Conservation (phyloP, 2,797 vertebrate species). For the Merluccius polli region DNA sequence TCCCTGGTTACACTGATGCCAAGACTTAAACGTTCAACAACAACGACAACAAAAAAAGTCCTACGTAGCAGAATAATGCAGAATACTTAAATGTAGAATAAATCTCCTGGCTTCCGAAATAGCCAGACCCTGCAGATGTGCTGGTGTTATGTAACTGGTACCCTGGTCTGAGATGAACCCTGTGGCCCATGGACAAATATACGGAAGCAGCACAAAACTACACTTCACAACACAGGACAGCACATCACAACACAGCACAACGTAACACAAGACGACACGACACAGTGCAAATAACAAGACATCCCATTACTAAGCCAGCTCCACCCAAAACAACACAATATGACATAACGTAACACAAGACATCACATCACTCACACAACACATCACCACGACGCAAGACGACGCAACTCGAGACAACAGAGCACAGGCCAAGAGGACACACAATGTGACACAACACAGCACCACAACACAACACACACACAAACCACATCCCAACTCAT, state of each 20-base stretch:
- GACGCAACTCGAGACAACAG: neutral
- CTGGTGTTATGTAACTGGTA: slow-evolving; percentile 58
- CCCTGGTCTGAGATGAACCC: slow-evolving; percentile 46
- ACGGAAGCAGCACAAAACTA: neutral
- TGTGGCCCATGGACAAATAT: slow-evolving; percentile 8
- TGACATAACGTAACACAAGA: neutral
- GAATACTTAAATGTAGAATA: slow-evolving; percentile 5
- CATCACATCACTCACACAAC: neutral
- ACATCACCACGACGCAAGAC: no score
- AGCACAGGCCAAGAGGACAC: neutral
- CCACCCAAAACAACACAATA: neutral
- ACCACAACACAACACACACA: neutral
- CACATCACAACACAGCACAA: neutral
- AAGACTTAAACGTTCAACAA: neutral
- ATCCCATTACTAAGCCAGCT: neutral
- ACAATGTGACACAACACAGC: neutral
- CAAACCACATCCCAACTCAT: neutral
- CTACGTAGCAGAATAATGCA: slow-evolving; percentile 13
- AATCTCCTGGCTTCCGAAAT: slow-evolving; percentile 28
- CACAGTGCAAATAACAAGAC: neutral
- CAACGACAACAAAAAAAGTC: slow-evolving; percentile 18
- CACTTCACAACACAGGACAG: neutral
- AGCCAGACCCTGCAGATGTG: slow-evolving; percentile 43
- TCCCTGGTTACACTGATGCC: neutral
- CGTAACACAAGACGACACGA: neutral